phyloP scores from a whole-genome alignment of 2,888 invertebrate genomes.

The Eupithecia exiguata region DNA sequence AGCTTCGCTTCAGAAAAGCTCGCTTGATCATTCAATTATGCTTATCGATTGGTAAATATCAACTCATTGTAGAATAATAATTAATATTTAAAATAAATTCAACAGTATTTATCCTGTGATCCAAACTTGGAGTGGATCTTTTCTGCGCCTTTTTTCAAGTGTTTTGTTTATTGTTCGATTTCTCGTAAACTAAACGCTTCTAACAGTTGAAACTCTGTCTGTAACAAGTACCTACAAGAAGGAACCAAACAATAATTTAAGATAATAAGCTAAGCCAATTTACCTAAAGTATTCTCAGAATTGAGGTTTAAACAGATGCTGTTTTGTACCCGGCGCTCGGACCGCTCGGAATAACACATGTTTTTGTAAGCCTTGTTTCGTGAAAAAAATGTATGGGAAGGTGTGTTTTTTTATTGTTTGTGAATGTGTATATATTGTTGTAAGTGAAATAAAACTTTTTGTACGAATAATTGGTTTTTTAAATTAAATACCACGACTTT shows the following conservation, averaged over 20 bases:
- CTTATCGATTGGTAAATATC: constrained; percentile 26
- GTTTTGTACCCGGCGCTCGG: constrained; percentile 23
- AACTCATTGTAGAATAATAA: constrained; percentile 17
- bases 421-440: too few species aligned
- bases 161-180: constrained; percentile 25
- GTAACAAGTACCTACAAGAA: constrained; percentile 24
- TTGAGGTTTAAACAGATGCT: constrained; percentile 14
- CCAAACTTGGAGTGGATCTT: constrained; percentile 22
- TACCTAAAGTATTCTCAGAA: constrained; percentile 24
- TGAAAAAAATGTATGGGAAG: too few species aligned
- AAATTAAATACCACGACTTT: too few species aligned
- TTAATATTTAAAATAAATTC: constrained; percentile 20
- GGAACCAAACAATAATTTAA: constrained; percentile 24
- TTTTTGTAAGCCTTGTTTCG: constrained; percentile 20
- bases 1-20: too few species aligned
- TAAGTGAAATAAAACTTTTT: too few species aligned
- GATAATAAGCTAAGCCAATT: constrained; percentile 22
- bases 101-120: constrained; percentile 26
- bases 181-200: constrained; percentile 21
- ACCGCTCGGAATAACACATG: constrained; percentile 17
- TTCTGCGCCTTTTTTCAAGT: constrained; percentile 24
- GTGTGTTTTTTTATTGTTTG: too few species aligned
- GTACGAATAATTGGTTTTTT: too few species aligned
- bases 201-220: constrained; percentile 24
- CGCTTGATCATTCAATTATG: too few species aligned